A percentile compares a stretch with the other conserved stretches of the same genome.
phyloP scores from a whole-genome alignment of 37 sponge, comb jelly and placozoan species.

The Halisarca cf. caerulea region DNA sequence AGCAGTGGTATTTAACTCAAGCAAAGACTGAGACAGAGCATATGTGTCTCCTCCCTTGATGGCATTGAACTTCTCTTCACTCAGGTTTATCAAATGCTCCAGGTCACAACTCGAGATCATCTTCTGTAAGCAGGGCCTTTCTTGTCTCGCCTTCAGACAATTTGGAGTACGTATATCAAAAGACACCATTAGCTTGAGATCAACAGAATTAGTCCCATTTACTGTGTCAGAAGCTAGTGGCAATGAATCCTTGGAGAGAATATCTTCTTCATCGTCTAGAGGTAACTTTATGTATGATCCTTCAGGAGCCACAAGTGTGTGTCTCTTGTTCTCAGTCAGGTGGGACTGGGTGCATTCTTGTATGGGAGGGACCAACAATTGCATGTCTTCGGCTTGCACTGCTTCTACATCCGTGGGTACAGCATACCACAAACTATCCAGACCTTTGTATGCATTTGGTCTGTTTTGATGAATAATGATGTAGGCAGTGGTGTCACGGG shows the following conservation, averaged over 20 bases:
- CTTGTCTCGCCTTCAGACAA: background rate
- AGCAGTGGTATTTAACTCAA: constrained; percentile 63
- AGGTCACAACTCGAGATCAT: constrained; percentile 39
- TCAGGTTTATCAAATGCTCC: constrained; percentile 28
- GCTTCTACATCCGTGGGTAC: constrained; percentile 14
- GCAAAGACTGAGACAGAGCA: constrained; percentile 54
- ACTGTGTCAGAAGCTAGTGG: no score
- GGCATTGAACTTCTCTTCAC: constrained; percentile 40
- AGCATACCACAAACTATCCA: constrained; percentile 38
- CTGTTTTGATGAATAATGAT: constrained; percentile 66
- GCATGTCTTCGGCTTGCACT: background rate
- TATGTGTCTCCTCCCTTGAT: constrained; percentile 53
- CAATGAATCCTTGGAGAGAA: no score
- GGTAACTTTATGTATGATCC: no score
- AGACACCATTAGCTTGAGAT: background rate
- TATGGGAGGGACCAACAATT: background rate
- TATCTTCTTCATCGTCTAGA: background rate
- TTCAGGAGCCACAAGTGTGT: background rate
- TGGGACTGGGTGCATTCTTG: background rate
- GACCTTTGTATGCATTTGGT: constrained; percentile 59
- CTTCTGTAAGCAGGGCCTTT: background rate
- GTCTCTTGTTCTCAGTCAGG: background rate
- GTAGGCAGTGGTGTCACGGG: constrained; percentile 38
- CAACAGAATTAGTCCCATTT: background rate
- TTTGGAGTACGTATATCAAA: background rate